Evolutionary conservation across 1,140 invertebrate species (phyloP).

Genomic region (Drosophila pallidifrons): DNA sequence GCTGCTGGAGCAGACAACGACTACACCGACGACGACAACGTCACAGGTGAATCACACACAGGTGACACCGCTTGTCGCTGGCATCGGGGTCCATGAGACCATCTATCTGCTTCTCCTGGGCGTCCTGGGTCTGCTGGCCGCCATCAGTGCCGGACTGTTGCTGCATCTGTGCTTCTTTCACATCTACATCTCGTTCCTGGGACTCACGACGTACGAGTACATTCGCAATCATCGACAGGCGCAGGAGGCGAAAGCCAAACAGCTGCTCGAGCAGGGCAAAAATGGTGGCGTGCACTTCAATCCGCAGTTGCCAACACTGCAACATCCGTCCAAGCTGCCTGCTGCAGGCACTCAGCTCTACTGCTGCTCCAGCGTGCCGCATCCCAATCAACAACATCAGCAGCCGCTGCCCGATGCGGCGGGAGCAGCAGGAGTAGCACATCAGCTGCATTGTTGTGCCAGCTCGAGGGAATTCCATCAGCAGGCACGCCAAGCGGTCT

Average conservation of each 20-base stretch:
- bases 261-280: constrained; percentile 58
- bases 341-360: constrained; percentile 63
- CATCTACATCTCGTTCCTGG: constrained; percentile 93
- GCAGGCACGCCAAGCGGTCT: constrained; percentile 72
- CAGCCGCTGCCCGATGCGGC: constrained; percentile 1
- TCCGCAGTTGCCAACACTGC: constrained; percentile 42
- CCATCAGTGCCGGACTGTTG: constrained; percentile 91
- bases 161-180: constrained; percentile 96
- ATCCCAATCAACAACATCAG: constrained; percentile 59
- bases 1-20: constrained; percentile 38
- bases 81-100: constrained; percentile 85
- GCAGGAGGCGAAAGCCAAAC: constrained; percentile 75
- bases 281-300: constrained; percentile 51
- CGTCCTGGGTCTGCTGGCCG: constrained; percentile 89
- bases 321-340: constrained; percentile 73
- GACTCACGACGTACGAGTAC: constrained; percentile 96
- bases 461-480: constrained; percentile 78
- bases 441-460: constrained; percentile 77
- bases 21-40: not conserved
- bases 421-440: not conserved
- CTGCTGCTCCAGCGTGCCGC: constrained; percentile 72
- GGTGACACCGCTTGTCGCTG: constrained; percentile 51
- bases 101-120: constrained; percentile 89
- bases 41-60: constrained; percentile 49
- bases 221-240: constrained; percentile 88